Evolutionary conservation across 2,888 invertebrate genomes (phyloP).

Genomic region (Meandrusa payeni): DNA sequence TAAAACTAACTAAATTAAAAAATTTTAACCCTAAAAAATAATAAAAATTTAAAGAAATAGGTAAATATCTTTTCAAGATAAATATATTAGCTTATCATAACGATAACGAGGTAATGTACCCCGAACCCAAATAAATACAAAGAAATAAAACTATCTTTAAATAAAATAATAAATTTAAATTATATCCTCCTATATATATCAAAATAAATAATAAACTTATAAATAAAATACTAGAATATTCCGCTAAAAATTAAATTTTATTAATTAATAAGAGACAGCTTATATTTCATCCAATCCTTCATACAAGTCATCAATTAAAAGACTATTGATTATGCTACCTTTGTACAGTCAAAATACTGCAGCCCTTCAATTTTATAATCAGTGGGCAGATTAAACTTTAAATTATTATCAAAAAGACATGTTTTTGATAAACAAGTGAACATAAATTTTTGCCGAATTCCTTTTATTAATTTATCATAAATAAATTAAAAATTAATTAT

Average conservation of each 20-base stretch:
- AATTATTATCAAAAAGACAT: too few relatives aligned
- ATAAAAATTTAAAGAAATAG: too few relatives aligned
- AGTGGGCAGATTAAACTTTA: conserved; percentile 90
- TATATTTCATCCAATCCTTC: conserved; percentile 19
- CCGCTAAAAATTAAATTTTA: conserved; percentile 78
- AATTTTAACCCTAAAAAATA: conserved; percentile 76
- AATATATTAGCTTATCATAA: too few relatives aligned
- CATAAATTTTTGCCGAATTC: too few relatives aligned
- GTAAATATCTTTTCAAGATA: too few relatives aligned
- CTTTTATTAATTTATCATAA: too few relatives aligned
- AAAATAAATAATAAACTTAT: conserved; percentile 82
- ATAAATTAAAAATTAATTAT: too few relatives aligned
- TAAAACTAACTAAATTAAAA: too few relatives aligned
- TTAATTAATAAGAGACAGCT: conserved; percentile 32
- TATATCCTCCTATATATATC: conserved; percentile 80
- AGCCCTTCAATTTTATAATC: conserved; percentile 85
- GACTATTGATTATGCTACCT: too few relatives aligned
- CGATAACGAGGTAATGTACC: conserved; percentile 86
- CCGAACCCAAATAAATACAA: conserved; percentile 84
- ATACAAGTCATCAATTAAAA: conserved; percentile 19
- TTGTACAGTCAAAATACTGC: too few relatives aligned
- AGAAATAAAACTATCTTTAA: conserved; percentile 76
- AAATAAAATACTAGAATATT: conserved; percentile 86
- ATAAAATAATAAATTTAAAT: conserved; percentile 72
- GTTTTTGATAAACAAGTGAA: too few relatives aligned